phyloP scores from a whole-genome alignment of 53 echinoderm and acorn worm species.

The Apostichopus leukothele region DNA sequence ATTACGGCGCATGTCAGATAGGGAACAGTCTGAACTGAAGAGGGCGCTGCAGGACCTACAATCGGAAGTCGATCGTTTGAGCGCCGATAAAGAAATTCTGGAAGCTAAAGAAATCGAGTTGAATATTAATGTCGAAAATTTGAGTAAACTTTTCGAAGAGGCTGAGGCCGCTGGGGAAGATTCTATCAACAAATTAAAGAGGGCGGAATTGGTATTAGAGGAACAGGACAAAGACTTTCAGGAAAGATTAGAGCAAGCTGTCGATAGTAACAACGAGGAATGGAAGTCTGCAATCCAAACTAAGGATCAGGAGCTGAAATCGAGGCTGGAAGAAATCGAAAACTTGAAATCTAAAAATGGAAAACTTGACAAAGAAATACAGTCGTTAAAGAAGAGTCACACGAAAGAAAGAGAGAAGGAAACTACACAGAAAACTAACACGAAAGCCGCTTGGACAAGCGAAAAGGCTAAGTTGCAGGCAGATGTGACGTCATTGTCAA shows the following conservation, averaged over 20 bases:
- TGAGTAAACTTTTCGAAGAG: conserved; percentile 61
- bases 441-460: conserved; percentile 74
- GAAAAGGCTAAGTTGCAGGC: conserved; percentile 76
- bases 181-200: conserved; percentile 59
- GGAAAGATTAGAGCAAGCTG: conserved; percentile 56
- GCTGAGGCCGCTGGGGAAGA: conserved; percentile 59
- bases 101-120: conserved; percentile 66
- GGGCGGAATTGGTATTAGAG: conserved; percentile 49
- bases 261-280: conserved; percentile 50
- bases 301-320: conserved; percentile 68
- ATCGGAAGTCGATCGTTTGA: conserved; percentile 64
- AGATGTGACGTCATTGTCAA: conserved; percentile 66
- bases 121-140: conserved; percentile 56
- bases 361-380: conserved; percentile 36
- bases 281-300: conserved; percentile 56
- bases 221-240: conserved; percentile 55
- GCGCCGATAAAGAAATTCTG: conserved; percentile 59
- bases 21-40: conserved; percentile 72
- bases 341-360: conserved; percentile 62
- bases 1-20: conserved; percentile 54
- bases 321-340: conserved; percentile 70
- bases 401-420: conserved; percentile 48
- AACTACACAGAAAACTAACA: conserved; percentile 31
- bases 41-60: conserved; percentile 69
- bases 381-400: background rate